Base-by-base conservation (phyloP, 2,113 vertebrate genomes). In the Tinamus guttatus region DNA sequence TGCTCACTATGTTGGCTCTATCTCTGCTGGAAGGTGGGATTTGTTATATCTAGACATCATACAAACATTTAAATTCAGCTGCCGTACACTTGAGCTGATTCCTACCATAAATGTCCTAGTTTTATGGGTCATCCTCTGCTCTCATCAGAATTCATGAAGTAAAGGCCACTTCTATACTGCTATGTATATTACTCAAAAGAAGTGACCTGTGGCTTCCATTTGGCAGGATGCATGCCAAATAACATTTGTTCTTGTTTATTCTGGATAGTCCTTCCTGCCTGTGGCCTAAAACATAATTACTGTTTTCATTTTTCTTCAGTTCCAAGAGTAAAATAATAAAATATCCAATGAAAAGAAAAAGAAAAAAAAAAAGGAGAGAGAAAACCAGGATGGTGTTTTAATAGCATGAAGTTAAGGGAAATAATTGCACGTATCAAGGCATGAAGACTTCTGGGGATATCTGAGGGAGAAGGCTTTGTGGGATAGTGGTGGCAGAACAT, bases 291-390 rank as follows among this genome's bases (percentile, higher is more conserved):
- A 62, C 20, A 41, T 49, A 93, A 94, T 85, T 82, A 43, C n/a
- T 43, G 8, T 34, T 91, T 62, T 80, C 11, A 5, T 51, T 59
- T 90, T 89, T 49, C 49, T 69, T 77, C 5, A 27, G 17, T 88
- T 84, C 5, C 27, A 77, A 67, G 28, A 40, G 5, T 49, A 90
- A 88, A 85, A 85, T 92, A 88, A 56, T 20, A 32, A 71, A 75
- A 73, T 8, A 1, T 41, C 25, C 12, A 11, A 0, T 3, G 3
- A 4, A 1, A 0, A 4, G 11, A 9, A 25, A n/a, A 27, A 69
- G 5, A 2, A 28, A 15, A 4, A 56, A 32, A 13, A 45, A 41
- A 43, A 81, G 20, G 21, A 62, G 12, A 40, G 13, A 45, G 27
- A 85, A 90, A 82, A 15, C 0, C 5, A 69, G 6, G 77, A 69